Evolutionary conservation across 2,888 invertebrate species (phyloP), one percentile per base, ranked within the genome.

Genomic region (Urechis unicinctus): DNA sequence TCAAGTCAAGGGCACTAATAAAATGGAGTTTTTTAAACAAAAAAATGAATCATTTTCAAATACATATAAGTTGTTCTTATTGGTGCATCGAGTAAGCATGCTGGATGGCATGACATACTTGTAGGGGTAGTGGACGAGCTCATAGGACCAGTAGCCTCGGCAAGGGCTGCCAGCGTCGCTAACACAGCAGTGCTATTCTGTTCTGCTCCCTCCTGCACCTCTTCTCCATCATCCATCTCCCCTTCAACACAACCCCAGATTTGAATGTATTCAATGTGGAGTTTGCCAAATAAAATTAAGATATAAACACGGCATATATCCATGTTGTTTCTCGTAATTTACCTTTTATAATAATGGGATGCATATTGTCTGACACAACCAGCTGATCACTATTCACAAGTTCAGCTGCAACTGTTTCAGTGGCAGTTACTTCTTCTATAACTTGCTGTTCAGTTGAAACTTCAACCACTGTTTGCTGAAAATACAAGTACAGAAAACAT

Each of bases 141-240:
- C 22, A 68, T 67, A 30, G 77, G 74, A 17, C 73, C 74, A 21
- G 78, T 77, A 13, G 78, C 77, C 58, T 79, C 78, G 9, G 78
- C 78, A 36, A 79, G 62, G 2, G 79, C 79, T 36, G 80, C 79
- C 55, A 79, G 60, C 2, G 79, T 79, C 4, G 79, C 78, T 51
- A 78, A 62, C 22, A 79, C 78, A n/a, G 77, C 75, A 5, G 78
- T 78, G 60, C 72, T 75, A 44, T 71, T 73, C 52, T 76, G 75
- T 42, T 78, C 77, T 25, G 64, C 54, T 4, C 30, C 28, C 9
- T 55, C 59, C 9, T 31, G 49, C 2, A 29, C 22, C 26, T 22
- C 6, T 17, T 29, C 24, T 22, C 30, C 46, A 29, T 53, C 1
- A 21, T 46, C 1, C 42, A 25, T 25, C 13, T 9, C 29, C 6